These are phyloP conservation scores for Drosophila aff. DNA, from an alignment of 1,140 invertebrate species.

Conservation along the genomic window DNA sequence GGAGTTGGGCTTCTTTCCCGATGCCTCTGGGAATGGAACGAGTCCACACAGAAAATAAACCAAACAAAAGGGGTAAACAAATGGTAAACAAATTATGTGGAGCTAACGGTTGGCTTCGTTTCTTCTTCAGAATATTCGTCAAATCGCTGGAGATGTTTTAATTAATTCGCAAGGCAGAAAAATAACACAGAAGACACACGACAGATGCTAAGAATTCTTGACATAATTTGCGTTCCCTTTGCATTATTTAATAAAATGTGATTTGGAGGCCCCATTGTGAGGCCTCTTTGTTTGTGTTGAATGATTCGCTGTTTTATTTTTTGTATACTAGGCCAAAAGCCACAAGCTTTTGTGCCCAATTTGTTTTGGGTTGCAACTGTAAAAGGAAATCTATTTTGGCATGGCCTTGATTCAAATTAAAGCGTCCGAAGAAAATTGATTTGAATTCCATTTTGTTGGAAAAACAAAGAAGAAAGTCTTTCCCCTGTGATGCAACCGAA, in stretches of 20 bases:
- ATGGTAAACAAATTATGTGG: constrained; percentile 56
- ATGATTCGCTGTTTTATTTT: constrained; percentile 27
- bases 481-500: constrained; percentile 57
- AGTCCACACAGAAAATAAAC: constrained; percentile 7
- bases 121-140: constrained; percentile 37
- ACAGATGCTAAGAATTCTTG: constrained; percentile 23
- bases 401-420: constrained; percentile 65
- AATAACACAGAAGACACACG: constrained; percentile 10
- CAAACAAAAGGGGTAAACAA: constrained; percentile 15
- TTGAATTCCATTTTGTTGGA: constrained; percentile 12
- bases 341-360: constrained; percentile 43
- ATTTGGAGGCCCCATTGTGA: constrained; percentile 28
- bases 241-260: constrained; percentile 54
- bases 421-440: constrained; percentile 34
- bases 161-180: constrained; percentile 36
- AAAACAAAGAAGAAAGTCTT: constrained; percentile 59
- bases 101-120: constrained; percentile 69
- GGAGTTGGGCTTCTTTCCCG: constrained; percentile 7
- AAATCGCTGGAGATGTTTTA: constrained; percentile 54
- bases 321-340: constrained; percentile 37
- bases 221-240: constrained; percentile 49
- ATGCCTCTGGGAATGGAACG: constrained; percentile 30
- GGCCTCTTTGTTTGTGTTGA: constrained; percentile 22
- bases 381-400: constrained; percentile 64
- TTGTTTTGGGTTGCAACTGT: constrained; percentile 55